Evolutionary conservation across 2,113 vertebrate genomes (phyloP).

Genomic region (Nematolebias whitei): DNA sequence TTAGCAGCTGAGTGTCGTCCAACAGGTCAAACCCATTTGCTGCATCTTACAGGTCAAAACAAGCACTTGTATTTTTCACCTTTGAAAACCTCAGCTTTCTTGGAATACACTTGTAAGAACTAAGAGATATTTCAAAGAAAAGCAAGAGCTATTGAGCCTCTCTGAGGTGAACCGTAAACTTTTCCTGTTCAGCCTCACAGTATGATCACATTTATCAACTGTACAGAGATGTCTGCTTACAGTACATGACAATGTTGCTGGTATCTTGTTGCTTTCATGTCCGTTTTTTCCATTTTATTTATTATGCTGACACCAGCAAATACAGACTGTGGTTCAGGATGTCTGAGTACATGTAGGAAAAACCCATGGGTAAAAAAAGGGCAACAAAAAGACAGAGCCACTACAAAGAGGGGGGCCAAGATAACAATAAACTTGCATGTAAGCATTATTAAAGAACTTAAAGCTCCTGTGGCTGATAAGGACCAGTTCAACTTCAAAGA

Average conservation of each 20-base stretch:
- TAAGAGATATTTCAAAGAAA: background rate
- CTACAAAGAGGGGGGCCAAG: slow-evolving; percentile 18
- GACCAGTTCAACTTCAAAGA: background rate
- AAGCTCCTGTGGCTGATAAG: background rate
- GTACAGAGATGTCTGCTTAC: background rate
- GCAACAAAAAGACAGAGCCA: background rate
- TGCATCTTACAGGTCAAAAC: slow-evolving; percentile 23
- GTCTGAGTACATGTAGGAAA: background rate
- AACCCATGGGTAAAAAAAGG: slow-evolving; percentile 23
- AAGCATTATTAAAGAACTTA: background rate
- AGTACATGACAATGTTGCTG: slow-evolving; percentile 31
- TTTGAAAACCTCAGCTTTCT: slow-evolving; percentile 5
- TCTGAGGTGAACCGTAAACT: slow-evolving; percentile 17
- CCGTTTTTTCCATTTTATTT: slow-evolving; percentile 1
- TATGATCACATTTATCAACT: slow-evolving; percentile 18
- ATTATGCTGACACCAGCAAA: slow-evolving; percentile 8
- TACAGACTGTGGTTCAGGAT: slow-evolving; percentile 13
- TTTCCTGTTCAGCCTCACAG: slow-evolving; percentile 20
- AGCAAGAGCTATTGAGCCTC: background rate
- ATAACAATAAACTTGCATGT: background rate
- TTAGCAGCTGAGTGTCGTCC: slow-evolving; percentile 7
- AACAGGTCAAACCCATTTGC: slow-evolving; percentile 10
- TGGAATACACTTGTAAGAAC: background rate
- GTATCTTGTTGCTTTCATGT: slow-evolving; percentile 30
- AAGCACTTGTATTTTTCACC: slow-evolving; percentile 11